Evolutionary conservation across 2,888 invertebrate genomes (phyloP).

Genomic region (Lampropteryx suffumata): DNA sequence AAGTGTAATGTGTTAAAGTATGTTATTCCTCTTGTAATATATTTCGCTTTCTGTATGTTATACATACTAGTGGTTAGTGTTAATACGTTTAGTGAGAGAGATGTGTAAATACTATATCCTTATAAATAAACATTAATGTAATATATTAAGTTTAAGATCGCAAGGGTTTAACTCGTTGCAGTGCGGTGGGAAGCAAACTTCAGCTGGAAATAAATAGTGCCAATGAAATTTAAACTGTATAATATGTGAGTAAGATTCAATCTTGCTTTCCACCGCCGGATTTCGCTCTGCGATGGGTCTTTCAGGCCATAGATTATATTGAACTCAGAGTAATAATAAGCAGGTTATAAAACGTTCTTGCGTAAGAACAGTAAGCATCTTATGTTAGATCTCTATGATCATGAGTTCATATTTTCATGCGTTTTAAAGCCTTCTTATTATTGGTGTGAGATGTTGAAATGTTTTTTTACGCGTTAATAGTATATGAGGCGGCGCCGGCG

Average conservation of each 20-base stretch:
- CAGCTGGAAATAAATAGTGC: slow-evolving; percentile 19
- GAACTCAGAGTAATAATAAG: slow-evolving; percentile 19
- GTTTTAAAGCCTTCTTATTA: slow-evolving; percentile 16
- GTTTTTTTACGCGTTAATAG: slow-evolving; percentile 78
- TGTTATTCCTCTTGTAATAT: slow-evolving; percentile 66
- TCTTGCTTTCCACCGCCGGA: slow-evolving; percentile 15
- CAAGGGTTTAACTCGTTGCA: slow-evolving; percentile 25
- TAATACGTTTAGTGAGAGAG: slow-evolving; percentile 70
- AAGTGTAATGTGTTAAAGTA: slow-evolving; percentile 30
- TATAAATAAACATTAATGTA: slow-evolving; percentile 37
- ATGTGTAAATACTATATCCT: slow-evolving; percentile 70
- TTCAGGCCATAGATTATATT: slow-evolving; percentile 20
- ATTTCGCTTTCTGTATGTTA: slow-evolving; percentile 79
- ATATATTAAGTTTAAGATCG: slow-evolving; percentile 11
- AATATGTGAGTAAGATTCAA: slow-evolving; percentile 8
- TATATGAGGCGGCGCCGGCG: slow-evolving; percentile 68
- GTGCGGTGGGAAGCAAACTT: slow-evolving; percentile 17
- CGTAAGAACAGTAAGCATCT: neutral
- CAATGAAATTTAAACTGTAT: slow-evolving; percentile 21
- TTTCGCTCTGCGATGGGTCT: slow-evolving; percentile 16
- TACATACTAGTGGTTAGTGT: slow-evolving; percentile 78
- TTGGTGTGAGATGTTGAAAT: slow-evolving; percentile 63
- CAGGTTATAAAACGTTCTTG: slow-evolving; percentile 8
- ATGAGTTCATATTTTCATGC: neutral
- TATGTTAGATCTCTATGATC: no score